Evolutionary conservation across 2,113 vertebrate species (phyloP), one percentile per base, ranked within the genome.

Genomic region (Ictalurus furcatus): DNA sequence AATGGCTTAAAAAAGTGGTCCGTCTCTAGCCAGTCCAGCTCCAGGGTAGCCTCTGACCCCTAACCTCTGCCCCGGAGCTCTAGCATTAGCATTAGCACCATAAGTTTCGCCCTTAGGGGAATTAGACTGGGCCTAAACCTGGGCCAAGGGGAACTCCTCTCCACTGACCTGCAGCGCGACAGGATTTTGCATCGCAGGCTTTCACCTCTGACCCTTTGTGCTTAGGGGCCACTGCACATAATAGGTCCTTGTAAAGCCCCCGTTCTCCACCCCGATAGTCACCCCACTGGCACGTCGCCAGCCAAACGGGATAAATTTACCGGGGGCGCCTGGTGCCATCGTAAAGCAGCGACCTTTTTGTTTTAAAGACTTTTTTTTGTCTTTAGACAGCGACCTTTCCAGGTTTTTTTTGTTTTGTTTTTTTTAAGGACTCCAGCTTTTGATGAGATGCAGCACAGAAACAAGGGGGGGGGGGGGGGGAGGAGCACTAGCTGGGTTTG

Each of bases 1-100:
- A 98, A 97, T 97, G 95, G 96, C 95, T 96, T 97, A 97, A 97
- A 97, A 95, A 97, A 97, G 96, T 96, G 96, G 95, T 95, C 96
- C 91, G 94, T 95, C 96, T 97, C 96, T 96, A 95, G 96, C 96
- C 94, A 94, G 95, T 93, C 95, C 94, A 95, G 88, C 81, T 97
- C 95, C 90, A 93, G 93, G 92, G 73, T 97, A 97, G 98, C 97
- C 97, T 94, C 95, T 94, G 95, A 95, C 94, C 94, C 58, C 94
- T 96, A 96, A 97, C 96, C 96, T 95, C 94, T 98, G 97, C 98
- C 97, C 97, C 69, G 87, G 87, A 95, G 94, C 94, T 96, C 91
- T 93, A 93, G 91, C 91, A 93, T 92, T 95, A 93, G 94, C 92
- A 78, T 93, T 89, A 93, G 91, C 94, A 92, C 92, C 95, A 96